These are phyloP conservation scores for Carduelis carduelis DNA, from an alignment of 2,797 vertebrate species.

Conservation along the genomic window DNA sequence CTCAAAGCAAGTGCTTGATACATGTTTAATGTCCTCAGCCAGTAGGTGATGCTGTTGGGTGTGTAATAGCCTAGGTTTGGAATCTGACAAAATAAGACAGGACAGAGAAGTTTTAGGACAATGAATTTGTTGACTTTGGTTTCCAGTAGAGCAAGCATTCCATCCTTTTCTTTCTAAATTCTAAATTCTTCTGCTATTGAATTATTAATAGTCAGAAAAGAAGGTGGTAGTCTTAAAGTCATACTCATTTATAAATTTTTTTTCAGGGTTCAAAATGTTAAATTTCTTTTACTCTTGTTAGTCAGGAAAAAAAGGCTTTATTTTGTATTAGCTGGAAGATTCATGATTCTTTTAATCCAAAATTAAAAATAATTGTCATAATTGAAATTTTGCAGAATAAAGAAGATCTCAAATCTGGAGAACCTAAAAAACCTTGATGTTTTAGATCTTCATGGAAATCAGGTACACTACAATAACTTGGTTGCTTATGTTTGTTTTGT, in stretches of 20 bases:
- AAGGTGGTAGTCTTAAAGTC: not conserved
- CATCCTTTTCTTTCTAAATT: not conserved
- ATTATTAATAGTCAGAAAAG: not conserved
- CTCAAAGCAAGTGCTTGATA: not conserved
- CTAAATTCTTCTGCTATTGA: not conserved
- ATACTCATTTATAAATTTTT: not conserved
- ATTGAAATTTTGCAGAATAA: conserved; percentile 81
- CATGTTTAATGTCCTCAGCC: not conserved
- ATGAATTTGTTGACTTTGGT: not conserved
- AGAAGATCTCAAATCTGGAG: conserved; percentile 86
- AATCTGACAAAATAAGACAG: not conserved
- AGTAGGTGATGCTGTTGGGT: conserved; percentile 40
- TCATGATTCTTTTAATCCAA: not conserved
- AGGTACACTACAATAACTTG: conserved; percentile 76
- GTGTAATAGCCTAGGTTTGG: not conserved
- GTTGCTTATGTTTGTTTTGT: not conserved
- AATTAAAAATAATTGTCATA: not conserved
- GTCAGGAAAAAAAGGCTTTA: not conserved
- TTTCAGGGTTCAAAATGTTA: not conserved
- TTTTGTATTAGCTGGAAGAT: not conserved
- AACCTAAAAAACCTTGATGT: conserved; percentile 86
- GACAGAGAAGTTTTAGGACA: not conserved
- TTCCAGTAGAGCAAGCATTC: not conserved
- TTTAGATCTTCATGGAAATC: conserved; percentile 94
- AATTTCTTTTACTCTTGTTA: not conserved